Evolutionary conservation across 2,797 vertebrate species (phyloP).

Genomic region (Babyrousa celebensis): DNA sequence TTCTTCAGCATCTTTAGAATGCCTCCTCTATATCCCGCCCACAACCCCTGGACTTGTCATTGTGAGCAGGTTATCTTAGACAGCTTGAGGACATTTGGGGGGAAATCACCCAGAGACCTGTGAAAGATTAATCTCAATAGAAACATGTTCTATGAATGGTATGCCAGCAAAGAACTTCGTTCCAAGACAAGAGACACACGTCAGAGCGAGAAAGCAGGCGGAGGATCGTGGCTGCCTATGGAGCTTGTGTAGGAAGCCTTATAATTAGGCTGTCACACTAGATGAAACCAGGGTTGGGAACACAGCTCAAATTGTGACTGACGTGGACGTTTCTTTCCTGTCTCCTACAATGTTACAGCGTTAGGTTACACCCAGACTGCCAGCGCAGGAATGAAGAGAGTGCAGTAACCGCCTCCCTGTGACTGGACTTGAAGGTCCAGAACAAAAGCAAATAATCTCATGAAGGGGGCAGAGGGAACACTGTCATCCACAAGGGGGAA

Average conservation of each 20-base stretch:
- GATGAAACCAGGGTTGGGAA: conserved; percentile 70
- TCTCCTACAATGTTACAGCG: background rate
- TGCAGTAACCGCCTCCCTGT: background rate
- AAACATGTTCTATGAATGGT: conserved; percentile 25
- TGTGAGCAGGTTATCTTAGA: conserved; percentile 54
- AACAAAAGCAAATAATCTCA: conserved; percentile 14
- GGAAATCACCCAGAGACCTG: conserved; percentile 44
- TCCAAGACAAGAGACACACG: background rate
- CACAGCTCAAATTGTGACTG: conserved; percentile 40
- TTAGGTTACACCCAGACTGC: background rate
- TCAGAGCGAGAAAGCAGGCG: conserved; percentile 30
- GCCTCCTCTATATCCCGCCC: background rate
- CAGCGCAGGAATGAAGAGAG: conserved; percentile 17
- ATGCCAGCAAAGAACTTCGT: background rate
- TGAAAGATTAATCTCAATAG: conserved; percentile 26
- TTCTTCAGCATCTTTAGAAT: conserved; percentile 36
- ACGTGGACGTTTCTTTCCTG: background rate
- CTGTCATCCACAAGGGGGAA: background rate
- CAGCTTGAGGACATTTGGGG: conserved; percentile 36
- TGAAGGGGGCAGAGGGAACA: background rate
- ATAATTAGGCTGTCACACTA: conserved; percentile 75
- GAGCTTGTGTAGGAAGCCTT: conserved; percentile 67
- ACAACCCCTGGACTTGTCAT: background rate
- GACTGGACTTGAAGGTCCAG: conserved; percentile 57
- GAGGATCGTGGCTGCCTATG: conserved; percentile 66